A percentile compares a stretch with the other conserved stretches of the same genome.
phyloP scores from a whole-genome alignment of 1,140 invertebrate species.

The Delia radicum region DNA sequence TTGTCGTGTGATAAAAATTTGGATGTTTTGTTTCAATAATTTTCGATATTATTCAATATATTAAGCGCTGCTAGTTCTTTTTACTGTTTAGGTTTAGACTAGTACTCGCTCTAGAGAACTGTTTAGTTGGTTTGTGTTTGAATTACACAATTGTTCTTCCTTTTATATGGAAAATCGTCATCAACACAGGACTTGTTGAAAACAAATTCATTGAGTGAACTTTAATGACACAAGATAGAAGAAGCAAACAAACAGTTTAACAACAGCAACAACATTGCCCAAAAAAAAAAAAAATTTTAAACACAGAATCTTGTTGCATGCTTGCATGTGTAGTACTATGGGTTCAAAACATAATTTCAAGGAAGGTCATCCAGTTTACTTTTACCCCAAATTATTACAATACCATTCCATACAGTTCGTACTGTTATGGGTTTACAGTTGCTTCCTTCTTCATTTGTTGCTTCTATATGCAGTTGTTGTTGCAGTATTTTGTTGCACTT shows the following conservation, averaged over 20 bases:
- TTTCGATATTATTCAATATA: not conserved
- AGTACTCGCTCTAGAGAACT: conserved; percentile 55
- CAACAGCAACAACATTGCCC: not conserved
- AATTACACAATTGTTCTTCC: conserved; percentile 36
- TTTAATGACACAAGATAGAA: not conserved
- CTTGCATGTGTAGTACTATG: not conserved
- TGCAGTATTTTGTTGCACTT: not conserved
- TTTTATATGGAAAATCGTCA: conserved; percentile 39
- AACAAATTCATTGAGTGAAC: not conserved
- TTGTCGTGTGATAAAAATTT: no score
- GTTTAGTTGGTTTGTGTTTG: conserved; percentile 35
- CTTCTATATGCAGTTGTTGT: not conserved
- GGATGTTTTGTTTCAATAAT: not conserved
- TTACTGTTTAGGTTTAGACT: conserved; percentile 34
- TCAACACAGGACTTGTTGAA: not conserved
- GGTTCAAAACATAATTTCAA: conserved; percentile 25
- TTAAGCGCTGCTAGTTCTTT: conserved; percentile 48
- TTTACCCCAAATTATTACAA: conserved; percentile 14
- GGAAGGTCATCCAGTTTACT: conserved; percentile 52
- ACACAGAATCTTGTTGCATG: not conserved
- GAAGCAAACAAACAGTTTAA: no score
- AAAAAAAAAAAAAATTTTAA: no score
- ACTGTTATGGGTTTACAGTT: not conserved
- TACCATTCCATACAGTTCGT: not conserved
- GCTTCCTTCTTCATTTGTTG: no score